Conservation (phyloP, 2,797 vertebrate genomes). For the Brachyrhaphis roseni region DNA sequence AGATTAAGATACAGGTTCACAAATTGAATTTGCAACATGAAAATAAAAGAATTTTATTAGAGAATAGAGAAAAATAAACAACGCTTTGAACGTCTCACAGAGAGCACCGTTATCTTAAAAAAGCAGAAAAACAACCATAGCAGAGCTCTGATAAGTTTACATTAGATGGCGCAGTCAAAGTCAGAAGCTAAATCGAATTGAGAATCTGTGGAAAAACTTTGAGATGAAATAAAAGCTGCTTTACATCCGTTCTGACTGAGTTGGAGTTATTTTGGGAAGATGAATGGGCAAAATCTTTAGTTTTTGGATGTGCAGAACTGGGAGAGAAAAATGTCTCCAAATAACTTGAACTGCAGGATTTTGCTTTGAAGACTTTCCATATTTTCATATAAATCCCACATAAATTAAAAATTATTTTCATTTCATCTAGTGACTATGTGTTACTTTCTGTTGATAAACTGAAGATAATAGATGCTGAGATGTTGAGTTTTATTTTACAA, state of each 20-base stretch:
- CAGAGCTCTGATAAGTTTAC: too few species aligned
- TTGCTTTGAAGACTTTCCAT: too few species aligned
- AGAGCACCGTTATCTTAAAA: neutral
- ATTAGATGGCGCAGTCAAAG: neutral
- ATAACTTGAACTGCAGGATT: too few species aligned
- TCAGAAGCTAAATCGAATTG: neutral
- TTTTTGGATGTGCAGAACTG: neutral
- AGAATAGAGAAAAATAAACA: neutral
- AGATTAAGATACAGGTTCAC: neutral
- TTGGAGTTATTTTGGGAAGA: neutral
- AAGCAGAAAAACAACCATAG: neutral
- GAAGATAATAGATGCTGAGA: too few species aligned
- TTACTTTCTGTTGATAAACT: too few species aligned
- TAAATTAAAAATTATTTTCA: too few species aligned
- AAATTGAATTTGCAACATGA: conserved; percentile 6
- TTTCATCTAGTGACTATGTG: too few species aligned
- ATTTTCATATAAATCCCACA: too few species aligned
- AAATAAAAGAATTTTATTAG: conserved; percentile 6
- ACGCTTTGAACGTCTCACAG: neutral
- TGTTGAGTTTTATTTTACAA: too few species aligned
- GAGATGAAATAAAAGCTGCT: neutral
- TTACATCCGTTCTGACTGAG: neutral
- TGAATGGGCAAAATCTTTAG: neutral
- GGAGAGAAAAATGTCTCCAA: neutral
- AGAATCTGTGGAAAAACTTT: neutral